Conservation (phyloP, 2,797 vertebrate genomes). For the Myripristis murdjan region DNA sequence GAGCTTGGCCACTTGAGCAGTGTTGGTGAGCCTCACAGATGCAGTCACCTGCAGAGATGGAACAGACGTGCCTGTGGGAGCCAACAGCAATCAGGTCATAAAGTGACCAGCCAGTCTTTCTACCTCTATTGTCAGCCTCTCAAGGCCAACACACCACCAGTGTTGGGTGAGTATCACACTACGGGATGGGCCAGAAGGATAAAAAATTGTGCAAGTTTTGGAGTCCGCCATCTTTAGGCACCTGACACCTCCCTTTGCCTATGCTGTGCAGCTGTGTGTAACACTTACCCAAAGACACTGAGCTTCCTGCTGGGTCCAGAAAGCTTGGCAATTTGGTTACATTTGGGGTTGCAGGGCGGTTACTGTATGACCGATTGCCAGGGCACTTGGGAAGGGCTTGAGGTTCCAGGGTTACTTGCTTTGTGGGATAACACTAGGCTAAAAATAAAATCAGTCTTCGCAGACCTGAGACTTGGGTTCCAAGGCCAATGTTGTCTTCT, state of each 20-base stretch:
- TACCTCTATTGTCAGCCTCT: not conserved
- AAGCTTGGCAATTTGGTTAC: slow-evolving; percentile 71
- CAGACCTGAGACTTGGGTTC: slow-evolving; percentile 73
- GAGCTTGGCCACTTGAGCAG: slow-evolving; percentile 7
- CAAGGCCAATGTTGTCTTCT: slow-evolving; percentile 61
- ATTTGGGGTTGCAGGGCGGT: slow-evolving; percentile 65
- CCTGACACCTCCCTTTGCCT: not conserved
- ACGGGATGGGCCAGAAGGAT: not conserved
- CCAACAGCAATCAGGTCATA: slow-evolving; percentile 6
- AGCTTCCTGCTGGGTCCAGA: slow-evolving; percentile 66
- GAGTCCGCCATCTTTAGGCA: not conserved
- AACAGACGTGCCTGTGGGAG: slow-evolving; percentile 2
- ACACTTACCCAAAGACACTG: slow-evolving; percentile 76
- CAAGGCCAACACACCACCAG: slow-evolving; percentile 24
- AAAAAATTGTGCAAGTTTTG: not conserved
- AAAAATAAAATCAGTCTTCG: slow-evolving; percentile 76
- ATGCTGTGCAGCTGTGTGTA: not conserved
- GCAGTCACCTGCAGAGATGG: slow-evolving; percentile 22
- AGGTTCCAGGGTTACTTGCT: slow-evolving; percentile 66
- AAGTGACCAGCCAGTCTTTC: not conserved
- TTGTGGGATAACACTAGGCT: too few relatives aligned
- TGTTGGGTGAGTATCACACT: slow-evolving; percentile 18
- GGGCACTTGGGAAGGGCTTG: slow-evolving; percentile 72
- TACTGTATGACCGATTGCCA: slow-evolving; percentile 56
- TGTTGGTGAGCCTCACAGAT: not conserved